Evolutionary conservation across 2,888 invertebrate species (phyloP).

Genomic region (Gryllus longicercus): DNA sequence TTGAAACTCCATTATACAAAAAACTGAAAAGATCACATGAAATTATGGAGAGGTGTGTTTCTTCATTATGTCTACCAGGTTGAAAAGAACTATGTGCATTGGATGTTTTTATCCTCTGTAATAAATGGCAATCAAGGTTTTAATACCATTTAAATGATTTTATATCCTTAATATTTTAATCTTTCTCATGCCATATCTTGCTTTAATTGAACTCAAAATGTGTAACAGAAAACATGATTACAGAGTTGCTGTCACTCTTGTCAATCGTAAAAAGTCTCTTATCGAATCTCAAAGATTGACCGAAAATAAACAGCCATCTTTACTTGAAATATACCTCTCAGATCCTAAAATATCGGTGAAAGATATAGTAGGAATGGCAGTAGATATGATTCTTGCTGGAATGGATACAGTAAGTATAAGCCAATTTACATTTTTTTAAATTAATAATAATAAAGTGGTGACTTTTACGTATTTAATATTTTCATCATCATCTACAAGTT

Average conservation of each 20-base stretch:
- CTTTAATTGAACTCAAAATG: background rate
- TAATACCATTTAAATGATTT: background rate
- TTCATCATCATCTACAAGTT: no score
- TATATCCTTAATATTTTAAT: background rate
- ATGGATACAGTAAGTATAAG: constrained; percentile 69
- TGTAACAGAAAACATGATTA: constrained; percentile 35
- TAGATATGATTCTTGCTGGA: constrained; percentile 80
- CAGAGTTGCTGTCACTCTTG: constrained; percentile 64
- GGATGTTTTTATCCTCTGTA: background rate
- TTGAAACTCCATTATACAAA: constrained; percentile 69
- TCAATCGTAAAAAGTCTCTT: constrained; percentile 43
- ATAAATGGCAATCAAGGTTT: background rate
- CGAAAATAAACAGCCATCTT: constrained; percentile 47
- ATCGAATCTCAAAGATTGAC: constrained; percentile 21
- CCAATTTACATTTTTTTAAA: background rate
- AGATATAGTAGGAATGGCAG: constrained; percentile 79
- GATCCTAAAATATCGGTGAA: constrained; percentile 67
- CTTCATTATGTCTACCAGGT: background rate
- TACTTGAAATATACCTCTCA: constrained; percentile 66
- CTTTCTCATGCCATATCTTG: background rate
- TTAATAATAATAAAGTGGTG: no score
- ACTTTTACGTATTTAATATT: no score
- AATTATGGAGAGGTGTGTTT: constrained; percentile 62
- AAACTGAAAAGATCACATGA: constrained; percentile 65
- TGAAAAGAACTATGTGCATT: background rate